Base-by-base conservation (phyloP, 1,140 invertebrate genomes). In the Zaprionus gabonicus region DNA sequence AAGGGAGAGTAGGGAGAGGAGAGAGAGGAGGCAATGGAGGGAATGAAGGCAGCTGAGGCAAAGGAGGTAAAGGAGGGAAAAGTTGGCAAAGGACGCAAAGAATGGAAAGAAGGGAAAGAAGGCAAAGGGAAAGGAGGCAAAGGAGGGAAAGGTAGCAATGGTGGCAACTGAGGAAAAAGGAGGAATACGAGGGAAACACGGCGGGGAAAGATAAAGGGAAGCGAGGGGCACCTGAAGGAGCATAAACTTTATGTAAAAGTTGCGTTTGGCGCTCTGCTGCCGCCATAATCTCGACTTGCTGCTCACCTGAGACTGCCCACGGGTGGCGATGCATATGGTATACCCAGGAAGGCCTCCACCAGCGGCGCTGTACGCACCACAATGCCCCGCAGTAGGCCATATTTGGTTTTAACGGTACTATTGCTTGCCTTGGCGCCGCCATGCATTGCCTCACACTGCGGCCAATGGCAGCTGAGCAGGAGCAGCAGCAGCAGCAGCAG, bases 271-370 rank as follows among this genome's bases (percentile, higher is more conserved):
- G 55, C 31, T 31, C 31, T 31, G 31, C 31, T 0, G 41, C 20
- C 62, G 56, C 60, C 60, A 57, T 74, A 59, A 60, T 73, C 57
- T 56, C 27, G 36, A n/a, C 34, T 55, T 36, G 34, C 12, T 46
- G 90, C 87, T 92, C 81, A 92, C 91, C 91, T 92, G 78, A 92
- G 86, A 82, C 91, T 92, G 80, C 91, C 91, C 69, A 92, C 92
- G 38, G 94, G 94, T 46, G 94, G 94, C 60, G 94, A 95, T 66
- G 94, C 98, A 94, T 99, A 99, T 1, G 98, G 98, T 69, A 99
- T 96, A 41, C 98, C 98, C 72, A 98, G 95, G 92, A 98, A 99
- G n/a, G 97, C 97, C 93, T 99, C 98, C 41, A 99, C 97, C 28
- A 96, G 95, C 28, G 95, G 96, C 84, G 96, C 95, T 65, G 95